Percentiles rank a stretch among this genome's conserved stretches.
Evolutionary conservation across 2,797 vertebrate species (phyloP).

Genomic region (Eleutherodactylus coqui): DNA sequence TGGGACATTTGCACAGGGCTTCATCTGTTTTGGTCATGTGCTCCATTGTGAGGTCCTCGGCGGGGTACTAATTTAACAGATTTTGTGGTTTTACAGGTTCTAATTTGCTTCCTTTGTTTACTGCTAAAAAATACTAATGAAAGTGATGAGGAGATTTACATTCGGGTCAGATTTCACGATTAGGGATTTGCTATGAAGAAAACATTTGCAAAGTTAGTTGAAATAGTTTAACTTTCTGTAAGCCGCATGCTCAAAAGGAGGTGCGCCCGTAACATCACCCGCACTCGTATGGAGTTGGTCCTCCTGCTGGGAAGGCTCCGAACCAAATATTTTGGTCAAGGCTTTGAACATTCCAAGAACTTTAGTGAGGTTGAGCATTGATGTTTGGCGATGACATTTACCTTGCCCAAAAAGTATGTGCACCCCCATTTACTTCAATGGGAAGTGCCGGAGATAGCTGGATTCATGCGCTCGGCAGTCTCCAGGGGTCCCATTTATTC

Average conservation of each 20-base stretch:
- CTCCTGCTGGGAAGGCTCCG: no score
- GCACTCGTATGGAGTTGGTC: background rate
- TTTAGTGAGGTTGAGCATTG: background rate
- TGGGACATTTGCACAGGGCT: background rate
- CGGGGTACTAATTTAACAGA: background rate
- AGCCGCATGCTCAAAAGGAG: background rate
- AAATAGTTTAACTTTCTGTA: background rate
- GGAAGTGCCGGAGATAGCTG: no score
- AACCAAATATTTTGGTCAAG: background rate
- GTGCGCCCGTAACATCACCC: background rate
- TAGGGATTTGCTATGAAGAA: background rate
- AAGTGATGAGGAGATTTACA: background rate
- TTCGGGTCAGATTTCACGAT: background rate
- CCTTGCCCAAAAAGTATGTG: no score
- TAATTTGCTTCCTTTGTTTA: conserved; percentile 17
- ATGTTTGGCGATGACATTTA: no score
- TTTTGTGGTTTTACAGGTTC: background rate
- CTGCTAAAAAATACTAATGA: background rate
- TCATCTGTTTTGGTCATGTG: background rate
- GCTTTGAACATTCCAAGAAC: background rate
- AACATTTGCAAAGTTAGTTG: background rate
- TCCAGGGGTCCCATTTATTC: no score
- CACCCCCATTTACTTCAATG: no score
- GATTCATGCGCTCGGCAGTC: no score
- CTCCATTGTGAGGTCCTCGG: background rate